Evolutionary conservation across 2,113 vertebrate species (phyloP), one percentile per base, ranked within the genome.

Genomic region (Glaucomys volans): DNA sequence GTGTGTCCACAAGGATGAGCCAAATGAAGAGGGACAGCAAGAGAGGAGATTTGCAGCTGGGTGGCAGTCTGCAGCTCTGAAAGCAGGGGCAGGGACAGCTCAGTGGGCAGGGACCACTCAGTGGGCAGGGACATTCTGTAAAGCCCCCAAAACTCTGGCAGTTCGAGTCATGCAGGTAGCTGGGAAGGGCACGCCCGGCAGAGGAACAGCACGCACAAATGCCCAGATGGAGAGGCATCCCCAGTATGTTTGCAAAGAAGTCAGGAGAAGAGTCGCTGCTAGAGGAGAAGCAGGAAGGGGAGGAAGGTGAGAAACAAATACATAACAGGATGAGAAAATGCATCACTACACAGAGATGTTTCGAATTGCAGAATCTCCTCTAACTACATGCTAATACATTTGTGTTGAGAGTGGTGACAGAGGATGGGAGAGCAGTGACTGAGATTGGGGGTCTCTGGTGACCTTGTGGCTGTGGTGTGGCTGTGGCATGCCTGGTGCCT

Each of bases 181-280:
- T 8, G 17, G 77, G 40, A 40, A 74, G 28, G 59, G 13, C 35
- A 13, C 2, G 47, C 24, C 4, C 40, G n/a, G 69, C 6, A 40
- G 50, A 26, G 32, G 37, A 47, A 17, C 30, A 77, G 69, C 4
- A 54, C 28, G 17, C 11, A 9, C 52, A 17, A 40, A 18, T 10
- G 20, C 1, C 8, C 5, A 4, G n/a, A 57, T 2, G 4, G 28
- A 83, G 22, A 30, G 9, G 4, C 5, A 2, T 5, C n/a, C 10
- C 28, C 57, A 10, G 8, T 13, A 22, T 69, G 42, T 42, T 80
- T 52, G 24, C 50, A 24, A 37, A 90, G 62, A 71, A 92, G 40
- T 62, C 24, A 66, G 50, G 54, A 76, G 32, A 7, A 28, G 16
- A 81, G 91, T 20, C 0, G 10, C 17, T 40, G 74, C 22, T 12